phyloP scores from a whole-genome alignment of 2,888 invertebrate species.

The Coelopa pilipes region DNA sequence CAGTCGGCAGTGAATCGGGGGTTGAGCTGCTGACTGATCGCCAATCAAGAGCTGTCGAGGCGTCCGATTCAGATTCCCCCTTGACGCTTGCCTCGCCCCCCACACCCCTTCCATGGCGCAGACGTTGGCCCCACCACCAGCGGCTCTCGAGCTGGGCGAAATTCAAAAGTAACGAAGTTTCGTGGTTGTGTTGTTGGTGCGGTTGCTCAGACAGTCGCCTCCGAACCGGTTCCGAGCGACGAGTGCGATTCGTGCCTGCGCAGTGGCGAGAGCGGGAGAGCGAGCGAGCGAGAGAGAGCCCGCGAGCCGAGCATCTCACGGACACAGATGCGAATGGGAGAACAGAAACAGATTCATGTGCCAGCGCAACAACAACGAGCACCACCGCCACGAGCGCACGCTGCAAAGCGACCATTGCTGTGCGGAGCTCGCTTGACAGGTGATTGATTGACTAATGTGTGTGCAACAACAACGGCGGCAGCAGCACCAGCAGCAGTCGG shows the following conservation, averaged over 20 bases:
- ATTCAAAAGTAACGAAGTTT: neutral
- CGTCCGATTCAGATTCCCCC: too few species aligned
- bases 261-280: slow-evolving; percentile 38
- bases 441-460: slow-evolving; percentile 63
- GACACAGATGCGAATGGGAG: too few species aligned
- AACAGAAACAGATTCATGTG: too few species aligned
- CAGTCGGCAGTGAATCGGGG: too few species aligned
- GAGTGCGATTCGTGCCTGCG: slow-evolving; percentile 31
- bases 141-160: neutral
- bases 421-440: slow-evolving; percentile 57
- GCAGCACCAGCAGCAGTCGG: slow-evolving; percentile 12
- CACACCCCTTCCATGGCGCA: too few species aligned
- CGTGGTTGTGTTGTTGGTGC: neutral
- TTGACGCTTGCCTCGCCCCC: too few species aligned
- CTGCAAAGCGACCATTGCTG: slow-evolving; percentile 43
- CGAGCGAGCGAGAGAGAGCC: neutral
- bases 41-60: too few species aligned
- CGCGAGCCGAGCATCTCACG: neutral
- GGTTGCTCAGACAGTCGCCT: neutral
- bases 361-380: slow-evolving; percentile 35
- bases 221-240: slow-evolving; percentile 19
- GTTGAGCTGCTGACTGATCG: too few species aligned
- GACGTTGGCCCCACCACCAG: too few species aligned
- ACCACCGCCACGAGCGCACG: slow-evolving; percentile 29
- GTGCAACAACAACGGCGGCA: neutral